Conservation (phyloP, 1,140 invertebrate species). For the Caerostris extrusa region DNA sequence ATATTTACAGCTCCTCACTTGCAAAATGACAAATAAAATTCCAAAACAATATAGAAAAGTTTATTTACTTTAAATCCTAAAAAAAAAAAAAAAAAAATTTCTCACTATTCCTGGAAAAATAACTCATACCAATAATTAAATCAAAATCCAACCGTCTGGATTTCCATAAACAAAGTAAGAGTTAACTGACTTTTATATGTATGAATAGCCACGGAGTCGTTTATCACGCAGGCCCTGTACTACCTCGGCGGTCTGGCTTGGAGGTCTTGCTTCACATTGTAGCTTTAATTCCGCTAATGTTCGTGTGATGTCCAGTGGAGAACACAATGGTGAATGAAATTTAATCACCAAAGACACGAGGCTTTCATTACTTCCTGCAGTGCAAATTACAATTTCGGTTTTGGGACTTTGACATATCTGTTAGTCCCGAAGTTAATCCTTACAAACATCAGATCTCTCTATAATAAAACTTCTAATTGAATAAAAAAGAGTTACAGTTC, state of each 20-base stretch:
- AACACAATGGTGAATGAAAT: background rate
- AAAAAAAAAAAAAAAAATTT: no score
- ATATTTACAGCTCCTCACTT: no score
- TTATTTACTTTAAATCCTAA: no score
- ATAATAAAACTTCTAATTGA: background rate
- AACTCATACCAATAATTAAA: no score
- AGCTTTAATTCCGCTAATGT: conserved; percentile 12
- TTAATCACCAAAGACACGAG: background rate
- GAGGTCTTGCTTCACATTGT: conserved; percentile 25
- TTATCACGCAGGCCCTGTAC: background rate
- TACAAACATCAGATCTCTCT: conserved; percentile 12
- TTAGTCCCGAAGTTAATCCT: background rate
- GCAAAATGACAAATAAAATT: no score
- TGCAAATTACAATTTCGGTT: background rate
- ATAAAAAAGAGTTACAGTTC: conserved; percentile 29
- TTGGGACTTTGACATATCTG: conserved; percentile 26
- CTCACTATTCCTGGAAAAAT: no score
- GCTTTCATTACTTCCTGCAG: conserved; percentile 23
- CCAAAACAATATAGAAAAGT: no score
- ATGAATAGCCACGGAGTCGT: background rate
- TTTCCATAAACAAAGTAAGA: no score
- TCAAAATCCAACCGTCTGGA: no score
- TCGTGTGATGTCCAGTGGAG: conserved; percentile 25
- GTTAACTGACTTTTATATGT: background rate
- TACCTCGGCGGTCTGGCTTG: conserved; percentile 19